These are phyloP conservation scores for Cremastinae sp. DNA, from an alignment of 2,888 invertebrate species.

Conservation along the genomic window DNA sequence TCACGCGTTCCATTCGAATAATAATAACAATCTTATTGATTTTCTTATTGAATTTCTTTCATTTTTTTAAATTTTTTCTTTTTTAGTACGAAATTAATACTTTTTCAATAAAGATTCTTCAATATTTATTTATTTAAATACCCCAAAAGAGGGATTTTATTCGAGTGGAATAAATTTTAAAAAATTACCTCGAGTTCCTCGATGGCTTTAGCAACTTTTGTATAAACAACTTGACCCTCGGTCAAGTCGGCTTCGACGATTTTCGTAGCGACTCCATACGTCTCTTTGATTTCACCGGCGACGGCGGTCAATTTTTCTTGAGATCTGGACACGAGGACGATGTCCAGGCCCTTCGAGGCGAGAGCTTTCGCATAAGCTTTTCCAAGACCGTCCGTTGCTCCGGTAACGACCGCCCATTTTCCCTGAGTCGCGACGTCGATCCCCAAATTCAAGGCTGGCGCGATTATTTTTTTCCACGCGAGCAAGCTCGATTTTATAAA, in stretches of 20 bases:
- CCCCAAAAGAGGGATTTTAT: too few species aligned
- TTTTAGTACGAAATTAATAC: too few species aligned
- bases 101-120: too few species aligned
- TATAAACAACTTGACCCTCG: conserved; percentile 86
- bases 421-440: conserved; percentile 75
- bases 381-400: conserved; percentile 94
- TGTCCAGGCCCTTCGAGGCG: conserved; percentile 88
- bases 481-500: conserved; percentile 68
- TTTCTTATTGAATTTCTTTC: too few species aligned
- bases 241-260: conserved; percentile 92
- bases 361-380: conserved; percentile 91
- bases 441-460: conserved; percentile 73
- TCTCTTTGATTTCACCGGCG: conserved; percentile 87
- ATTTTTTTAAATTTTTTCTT: too few species aligned
- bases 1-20: too few species aligned
- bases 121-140: too few species aligned
- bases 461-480: conserved; percentile 75
- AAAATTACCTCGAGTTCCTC: conserved; percentile 80
- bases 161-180: background rate
- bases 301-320: conserved; percentile 87
- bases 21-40: too few species aligned
- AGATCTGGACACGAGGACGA: conserved; percentile 90
- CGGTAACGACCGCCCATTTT: conserved; percentile 86
- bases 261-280: conserved; percentile 88
- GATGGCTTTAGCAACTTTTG: conserved; percentile 85